phyloP scores from a whole-genome alignment of 30 jellyfish, hydroid and myxozoan genomes.

The Chironex yamaguchii region DNA sequence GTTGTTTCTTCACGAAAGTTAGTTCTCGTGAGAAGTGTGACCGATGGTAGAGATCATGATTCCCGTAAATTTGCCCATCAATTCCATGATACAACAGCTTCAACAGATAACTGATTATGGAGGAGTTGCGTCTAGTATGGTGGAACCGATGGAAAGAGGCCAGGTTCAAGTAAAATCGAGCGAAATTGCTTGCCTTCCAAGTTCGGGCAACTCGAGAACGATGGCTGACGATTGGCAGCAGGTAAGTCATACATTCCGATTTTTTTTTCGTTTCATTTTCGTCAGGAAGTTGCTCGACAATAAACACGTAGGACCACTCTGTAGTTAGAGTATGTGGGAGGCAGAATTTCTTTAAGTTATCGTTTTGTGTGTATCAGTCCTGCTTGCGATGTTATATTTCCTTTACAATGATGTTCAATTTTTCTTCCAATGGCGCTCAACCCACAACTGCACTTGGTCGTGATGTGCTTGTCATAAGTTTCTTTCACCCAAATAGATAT shows the following conservation, averaged over 20 bases:
- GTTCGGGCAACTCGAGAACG: constrained; percentile 69
- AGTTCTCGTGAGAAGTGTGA: background rate
- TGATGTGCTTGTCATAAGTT: no score
- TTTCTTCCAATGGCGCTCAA: no score
- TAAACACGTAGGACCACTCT: no score
- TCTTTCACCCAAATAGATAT: background rate
- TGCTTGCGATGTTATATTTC: no score
- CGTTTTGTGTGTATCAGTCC: no score
- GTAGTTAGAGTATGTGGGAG: no score
- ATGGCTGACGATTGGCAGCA: constrained; percentile 98
- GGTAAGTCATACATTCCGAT: constrained; percentile 88
- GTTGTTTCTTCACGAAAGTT: background rate
- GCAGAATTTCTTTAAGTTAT: no score
- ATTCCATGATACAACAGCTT: constrained; percentile 87
- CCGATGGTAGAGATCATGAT: constrained; percentile 53
- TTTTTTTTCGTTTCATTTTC: constrained; percentile 80
- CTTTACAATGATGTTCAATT: no score
- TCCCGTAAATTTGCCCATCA: constrained; percentile 69
- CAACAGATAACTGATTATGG: constrained; percentile 69
- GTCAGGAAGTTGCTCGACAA: constrained; percentile 45
- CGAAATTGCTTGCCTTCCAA: constrained; percentile 41
- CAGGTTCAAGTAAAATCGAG: constrained; percentile 41
- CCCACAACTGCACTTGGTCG: no score
- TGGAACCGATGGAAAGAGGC: constrained; percentile 38
- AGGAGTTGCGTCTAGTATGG: background rate